Base-by-base conservation (phyloP, 2,113 vertebrate genomes). In the Blennius ocellaris region DNA sequence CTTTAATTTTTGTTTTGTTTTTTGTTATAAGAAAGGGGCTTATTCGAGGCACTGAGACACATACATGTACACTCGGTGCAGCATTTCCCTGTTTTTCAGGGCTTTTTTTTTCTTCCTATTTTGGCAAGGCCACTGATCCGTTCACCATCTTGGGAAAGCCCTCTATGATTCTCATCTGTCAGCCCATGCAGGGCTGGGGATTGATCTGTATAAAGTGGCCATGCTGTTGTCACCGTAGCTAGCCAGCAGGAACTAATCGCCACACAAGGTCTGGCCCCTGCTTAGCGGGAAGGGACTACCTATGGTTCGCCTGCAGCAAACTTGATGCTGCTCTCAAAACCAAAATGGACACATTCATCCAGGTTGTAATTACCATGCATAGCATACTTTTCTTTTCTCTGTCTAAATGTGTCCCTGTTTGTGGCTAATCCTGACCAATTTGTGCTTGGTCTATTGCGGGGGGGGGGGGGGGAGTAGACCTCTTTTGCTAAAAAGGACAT, bases 171-270 rank as follows among this genome's bases (percentile, higher is more conserved):
- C 83, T 82, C 78, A 73, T 77, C 54, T 75, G 66, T 88, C 72
- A 73, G 66, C 59, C 44, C 44, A 49, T 52, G 61, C 69, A 87
- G 81, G 81, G 69, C 78, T 58, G 5, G 41, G 58, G 56, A 86
- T 87, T 87, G 83, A 90, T 87, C 81, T 79, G 70, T 76, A 75
- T 78, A 66, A 84, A 82, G 80, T 73, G 60, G 58, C 63, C n/a
- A 12, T 53, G 70, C 51, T 67, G 58, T 55, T 66, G 36, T 71
- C 36, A 21, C 54, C 67, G 64, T 63, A 64, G 70, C 77, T 59
- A 64, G 70, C 89, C 75, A 75, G 44, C 60, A 40, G 76, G 69
- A 84, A 87, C 73, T 74, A 86, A 85, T 80, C 56, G n/a, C 52
- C 56, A 70, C 44, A 80, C 59, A 53, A 69, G 72, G 76, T 81